phyloP scores from a whole-genome alignment of 2,888 invertebrate species.

The Tupiocoris notatus region DNA sequence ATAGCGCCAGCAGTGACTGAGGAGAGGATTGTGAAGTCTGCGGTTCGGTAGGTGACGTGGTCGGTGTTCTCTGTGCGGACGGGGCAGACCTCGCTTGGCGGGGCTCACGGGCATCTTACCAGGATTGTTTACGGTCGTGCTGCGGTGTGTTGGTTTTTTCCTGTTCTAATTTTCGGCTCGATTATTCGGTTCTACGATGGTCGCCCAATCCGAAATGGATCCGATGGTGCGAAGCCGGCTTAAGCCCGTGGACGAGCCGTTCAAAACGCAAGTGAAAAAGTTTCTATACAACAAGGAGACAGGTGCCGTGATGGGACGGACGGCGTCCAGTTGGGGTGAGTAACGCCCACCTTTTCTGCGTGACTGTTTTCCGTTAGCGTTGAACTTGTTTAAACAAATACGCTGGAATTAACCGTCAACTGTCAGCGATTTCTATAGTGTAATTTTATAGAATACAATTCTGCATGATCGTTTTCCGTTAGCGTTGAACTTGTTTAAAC shows the following conservation, averaged over 20 bases:
- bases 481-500: too few relatives aligned
- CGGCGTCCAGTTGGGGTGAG: constrained; percentile 82
- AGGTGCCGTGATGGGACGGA: constrained; percentile 72
- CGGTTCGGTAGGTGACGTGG: constrained; percentile 31
- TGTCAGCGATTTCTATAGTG: too few relatives aligned
- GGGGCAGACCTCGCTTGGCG: neutral
- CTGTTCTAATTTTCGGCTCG: neutral
- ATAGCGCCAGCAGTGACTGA: too few relatives aligned
- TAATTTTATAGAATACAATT: too few relatives aligned
- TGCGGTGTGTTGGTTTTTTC: too few relatives aligned
- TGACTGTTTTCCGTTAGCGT: too few relatives aligned
- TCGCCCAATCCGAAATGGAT: constrained; percentile 28
- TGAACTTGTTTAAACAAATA: too few relatives aligned
- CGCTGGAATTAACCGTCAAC: too few relatives aligned
- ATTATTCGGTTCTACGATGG: neutral
- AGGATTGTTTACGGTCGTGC: constrained; percentile 8
- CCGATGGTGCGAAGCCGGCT: constrained; percentile 32
- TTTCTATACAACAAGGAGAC: constrained; percentile 77
- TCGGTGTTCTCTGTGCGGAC: neutral
- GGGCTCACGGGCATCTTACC: neutral
- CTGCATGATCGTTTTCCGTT: too few relatives aligned
- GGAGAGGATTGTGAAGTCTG: neutral
- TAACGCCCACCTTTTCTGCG: constrained; percentile 42
- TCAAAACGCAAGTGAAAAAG: constrained; percentile 54
- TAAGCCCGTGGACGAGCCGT: constrained; percentile 41